A percentile compares a stretch with the other conserved stretches of the same genome.
These are phyloP conservation scores for Harpegnathos saltator DNA, from an alignment of 1,140 invertebrate genomes.

Conservation along the genomic window DNA sequence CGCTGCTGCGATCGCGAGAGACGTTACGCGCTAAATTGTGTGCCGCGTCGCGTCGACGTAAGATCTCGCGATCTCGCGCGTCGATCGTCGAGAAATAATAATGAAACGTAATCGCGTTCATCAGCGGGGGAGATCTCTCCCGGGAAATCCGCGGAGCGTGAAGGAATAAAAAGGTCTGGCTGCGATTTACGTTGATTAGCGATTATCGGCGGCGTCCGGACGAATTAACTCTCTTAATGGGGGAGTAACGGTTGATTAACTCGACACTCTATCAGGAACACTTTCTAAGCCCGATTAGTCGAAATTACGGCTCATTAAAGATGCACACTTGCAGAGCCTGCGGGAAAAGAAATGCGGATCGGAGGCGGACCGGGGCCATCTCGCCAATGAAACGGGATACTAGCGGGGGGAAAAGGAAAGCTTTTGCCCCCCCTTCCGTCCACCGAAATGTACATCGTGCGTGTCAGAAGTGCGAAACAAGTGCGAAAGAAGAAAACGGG, in stretches of 20 bases:
- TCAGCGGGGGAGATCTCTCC: not conserved
- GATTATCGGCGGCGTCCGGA: slow-evolving; percentile 31
- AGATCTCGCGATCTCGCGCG: not conserved
- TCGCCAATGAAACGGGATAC: slow-evolving; percentile 14
- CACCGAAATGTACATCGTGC: no score
- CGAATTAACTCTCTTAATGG: slow-evolving; percentile 50
- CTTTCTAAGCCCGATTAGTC: slow-evolving; percentile 61
- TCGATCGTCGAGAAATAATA: slow-evolving; percentile 51
- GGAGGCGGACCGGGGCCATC: not conserved
- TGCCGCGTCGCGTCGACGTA: not conserved
- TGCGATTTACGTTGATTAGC: slow-evolving; percentile 36
- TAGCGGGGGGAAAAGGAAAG: not conserved
- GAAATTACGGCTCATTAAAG: slow-evolving; percentile 61
- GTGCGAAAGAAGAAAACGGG: no score
- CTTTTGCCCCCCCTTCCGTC: no score
- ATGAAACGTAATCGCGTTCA: slow-evolving; percentile 35
- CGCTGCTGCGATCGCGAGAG: not conserved
- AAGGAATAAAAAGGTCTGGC: slow-evolving; percentile 36
- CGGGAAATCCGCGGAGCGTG: slow-evolving; percentile 10
- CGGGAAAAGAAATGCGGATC: slow-evolving; percentile 6
- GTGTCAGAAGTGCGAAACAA: no score
- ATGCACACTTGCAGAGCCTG: slow-evolving; percentile 38
- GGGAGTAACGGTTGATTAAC: slow-evolving; percentile 68
- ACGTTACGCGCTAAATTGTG: slow-evolving; percentile 19
- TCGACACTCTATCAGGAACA: slow-evolving; percentile 56